Evolutionary conservation across 2,888 invertebrate species (phyloP).

Genomic region (Operophtera brumata): DNA sequence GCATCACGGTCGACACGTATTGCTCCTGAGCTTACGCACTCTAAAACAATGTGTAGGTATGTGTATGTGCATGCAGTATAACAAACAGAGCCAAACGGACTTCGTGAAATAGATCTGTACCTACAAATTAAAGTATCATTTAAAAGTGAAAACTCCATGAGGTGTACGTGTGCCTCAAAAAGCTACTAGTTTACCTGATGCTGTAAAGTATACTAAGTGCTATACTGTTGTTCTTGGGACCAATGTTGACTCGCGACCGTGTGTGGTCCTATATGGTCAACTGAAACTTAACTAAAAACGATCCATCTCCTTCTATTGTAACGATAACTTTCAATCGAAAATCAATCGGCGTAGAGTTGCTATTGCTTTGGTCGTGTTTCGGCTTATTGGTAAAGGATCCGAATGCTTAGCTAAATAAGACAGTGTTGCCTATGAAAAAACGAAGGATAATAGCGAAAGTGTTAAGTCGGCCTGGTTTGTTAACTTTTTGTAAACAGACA

Average conservation of each 20-base stretch:
- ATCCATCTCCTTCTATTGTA: constrained; percentile 28
- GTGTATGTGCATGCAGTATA: too few relatives aligned
- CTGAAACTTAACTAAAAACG: constrained; percentile 28
- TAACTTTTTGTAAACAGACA: constrained; percentile 53
- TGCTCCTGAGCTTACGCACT: too few relatives aligned
- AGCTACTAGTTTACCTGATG: constrained; percentile 71
- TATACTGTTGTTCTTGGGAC: constrained; percentile 75
- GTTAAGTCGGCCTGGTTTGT: constrained; percentile 66
- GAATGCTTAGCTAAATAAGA: constrained; percentile 59
- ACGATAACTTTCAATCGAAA: constrained; percentile 46
- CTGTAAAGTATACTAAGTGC: constrained; percentile 75
- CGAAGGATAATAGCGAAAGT: constrained; percentile 72
- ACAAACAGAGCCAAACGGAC: too few relatives aligned
- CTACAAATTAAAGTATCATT: background rate
- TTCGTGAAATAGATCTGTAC: too few relatives aligned
- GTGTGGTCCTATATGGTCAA: constrained; percentile 69
- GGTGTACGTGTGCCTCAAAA: constrained; percentile 50
- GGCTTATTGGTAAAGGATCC: constrained; percentile 30
- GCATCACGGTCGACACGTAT: too few relatives aligned
- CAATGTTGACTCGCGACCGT: constrained; percentile 71
- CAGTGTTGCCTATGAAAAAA: constrained; percentile 63
- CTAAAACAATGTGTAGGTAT: too few relatives aligned
- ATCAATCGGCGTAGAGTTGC: constrained; percentile 31
- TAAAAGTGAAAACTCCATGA: constrained; percentile 31
- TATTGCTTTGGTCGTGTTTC: constrained; percentile 30